Percentiles rank a stretch among this genome's conserved stretches.
These are phyloP conservation scores for Corythornis leucogaster DNA, from an alignment of 2,797 vertebrate species.

Conservation along the genomic window DNA sequence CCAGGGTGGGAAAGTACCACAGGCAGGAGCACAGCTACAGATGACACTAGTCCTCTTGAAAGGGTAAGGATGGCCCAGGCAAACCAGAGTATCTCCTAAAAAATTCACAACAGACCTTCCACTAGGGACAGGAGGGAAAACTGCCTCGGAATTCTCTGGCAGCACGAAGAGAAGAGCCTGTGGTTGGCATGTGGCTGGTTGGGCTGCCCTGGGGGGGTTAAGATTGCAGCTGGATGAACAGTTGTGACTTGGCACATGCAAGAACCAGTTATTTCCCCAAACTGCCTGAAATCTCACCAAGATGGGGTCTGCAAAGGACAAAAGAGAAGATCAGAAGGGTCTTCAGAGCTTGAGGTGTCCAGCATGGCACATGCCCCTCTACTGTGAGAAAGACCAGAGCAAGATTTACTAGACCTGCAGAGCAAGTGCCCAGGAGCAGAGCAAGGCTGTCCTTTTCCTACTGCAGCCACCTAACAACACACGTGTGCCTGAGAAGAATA, in stretches of 20 bases:
- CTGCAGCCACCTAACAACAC: background rate
- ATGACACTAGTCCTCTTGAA: background rate
- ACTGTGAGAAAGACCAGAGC: background rate
- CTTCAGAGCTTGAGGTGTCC: slow-evolving; percentile 19
- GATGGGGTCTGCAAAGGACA: background rate
- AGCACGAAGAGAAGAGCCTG: background rate
- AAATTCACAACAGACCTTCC: background rate
- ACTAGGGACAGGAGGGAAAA: background rate
- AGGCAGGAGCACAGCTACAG: background rate
- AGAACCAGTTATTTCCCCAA: background rate
- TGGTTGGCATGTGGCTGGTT: background rate
- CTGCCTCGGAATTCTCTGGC: background rate
- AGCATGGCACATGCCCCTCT: background rate
- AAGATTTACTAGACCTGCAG: background rate
- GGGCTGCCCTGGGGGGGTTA: background rate
- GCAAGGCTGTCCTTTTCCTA: background rate
- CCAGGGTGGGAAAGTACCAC: background rate
- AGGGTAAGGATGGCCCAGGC: background rate
- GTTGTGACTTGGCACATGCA: accelerated
- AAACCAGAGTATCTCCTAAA: background rate
- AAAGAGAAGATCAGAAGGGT: background rate
- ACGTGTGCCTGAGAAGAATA: background rate
- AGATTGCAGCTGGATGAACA: background rate
- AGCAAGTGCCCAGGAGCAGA: background rate
- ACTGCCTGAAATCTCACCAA: background rate